Conservation (phyloP, 2,797 vertebrate species). For the Poeciliopsis presidionis region DNA sequence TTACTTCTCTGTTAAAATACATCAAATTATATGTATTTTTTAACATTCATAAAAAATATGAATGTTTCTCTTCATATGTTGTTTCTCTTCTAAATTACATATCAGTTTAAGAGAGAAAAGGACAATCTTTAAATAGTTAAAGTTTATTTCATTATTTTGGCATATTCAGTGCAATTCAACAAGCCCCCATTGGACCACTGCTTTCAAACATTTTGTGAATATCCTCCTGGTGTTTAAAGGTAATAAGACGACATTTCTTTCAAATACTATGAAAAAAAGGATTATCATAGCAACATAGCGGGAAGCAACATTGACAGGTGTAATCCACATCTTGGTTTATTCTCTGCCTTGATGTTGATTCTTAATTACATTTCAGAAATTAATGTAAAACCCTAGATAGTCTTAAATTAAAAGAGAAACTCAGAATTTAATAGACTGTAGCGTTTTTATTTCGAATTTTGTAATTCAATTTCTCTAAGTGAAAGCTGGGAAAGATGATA, state of each 20-base stretch:
- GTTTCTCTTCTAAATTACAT: neutral
- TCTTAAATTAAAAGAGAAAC: neutral
- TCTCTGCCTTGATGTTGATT: conserved; percentile 46
- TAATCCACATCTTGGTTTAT: conserved; percentile 17
- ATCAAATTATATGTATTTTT: neutral
- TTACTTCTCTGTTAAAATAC: neutral
- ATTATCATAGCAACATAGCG: conserved; percentile 43
- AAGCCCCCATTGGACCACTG: neutral
- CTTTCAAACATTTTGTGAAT: neutral
- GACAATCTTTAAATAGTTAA: neutral
- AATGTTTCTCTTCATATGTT: neutral
- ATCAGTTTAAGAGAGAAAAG: neutral
- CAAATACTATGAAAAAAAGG: neutral
- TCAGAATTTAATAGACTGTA: neutral
- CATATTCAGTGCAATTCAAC: neutral
- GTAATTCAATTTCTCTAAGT: neutral
- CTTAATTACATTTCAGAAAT: conserved; percentile 22
- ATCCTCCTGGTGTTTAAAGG: neutral
- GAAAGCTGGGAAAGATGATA: neutral
- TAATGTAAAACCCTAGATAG: neutral
- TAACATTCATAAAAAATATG: too few relatives aligned
- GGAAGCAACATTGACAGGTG: conserved; percentile 42
- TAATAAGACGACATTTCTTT: neutral
- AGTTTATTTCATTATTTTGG: neutral
- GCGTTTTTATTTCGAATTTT: neutral